Conservation (phyloP, 2,797 vertebrate genomes). For the Eupleurogrammus muticus region DNA sequence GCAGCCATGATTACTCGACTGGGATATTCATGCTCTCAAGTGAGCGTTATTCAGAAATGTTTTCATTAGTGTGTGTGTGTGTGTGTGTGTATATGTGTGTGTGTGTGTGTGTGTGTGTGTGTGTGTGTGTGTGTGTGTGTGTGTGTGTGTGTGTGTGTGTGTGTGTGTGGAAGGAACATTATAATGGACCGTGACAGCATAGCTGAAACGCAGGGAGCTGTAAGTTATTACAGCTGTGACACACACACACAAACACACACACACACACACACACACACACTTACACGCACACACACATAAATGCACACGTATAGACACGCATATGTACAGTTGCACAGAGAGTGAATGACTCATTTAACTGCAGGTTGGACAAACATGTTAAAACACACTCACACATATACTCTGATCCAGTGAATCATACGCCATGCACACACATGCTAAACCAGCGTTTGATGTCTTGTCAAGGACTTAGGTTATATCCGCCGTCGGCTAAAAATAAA, state of each 20-base stretch:
- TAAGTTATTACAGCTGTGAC: conserved; percentile 77
- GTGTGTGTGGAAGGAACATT: conserved; percentile 39
- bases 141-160: conserved; percentile 11
- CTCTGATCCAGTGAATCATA: conserved; percentile 74
- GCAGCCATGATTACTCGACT: conserved; percentile 46
- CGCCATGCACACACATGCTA: conserved; percentile 69
- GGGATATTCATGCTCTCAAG: conserved; percentile 46
- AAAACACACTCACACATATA: conserved; percentile 72
- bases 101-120: conserved; percentile 9
- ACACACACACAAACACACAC: conserved; percentile 39
- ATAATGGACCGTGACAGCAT: conserved; percentile 68
- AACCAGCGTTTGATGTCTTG: conserved; percentile 74
- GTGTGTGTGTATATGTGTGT: conserved; percentile 13
- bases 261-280: conserved; percentile 53
- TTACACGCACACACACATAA: conserved; percentile 39
- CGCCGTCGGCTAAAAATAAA: conserved; percentile 73
- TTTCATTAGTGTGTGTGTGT: conserved; percentile 41
- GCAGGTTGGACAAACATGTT: conserved; percentile 77
- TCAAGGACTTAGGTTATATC: conserved; percentile 73
- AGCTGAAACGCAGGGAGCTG: conserved; percentile 70
- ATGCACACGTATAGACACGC: conserved; percentile 56
- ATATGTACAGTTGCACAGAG: conserved; percentile 44
- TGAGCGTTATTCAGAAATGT: conserved; percentile 47
- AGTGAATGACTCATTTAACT: conserved; percentile 69
- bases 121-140: conserved; percentile 15